Percentiles rank a stretch among this genome's conserved stretches.
phyloP scores from a whole-genome alignment of 1,140 invertebrate genomes.

The Ostrea denselamellosa region DNA sequence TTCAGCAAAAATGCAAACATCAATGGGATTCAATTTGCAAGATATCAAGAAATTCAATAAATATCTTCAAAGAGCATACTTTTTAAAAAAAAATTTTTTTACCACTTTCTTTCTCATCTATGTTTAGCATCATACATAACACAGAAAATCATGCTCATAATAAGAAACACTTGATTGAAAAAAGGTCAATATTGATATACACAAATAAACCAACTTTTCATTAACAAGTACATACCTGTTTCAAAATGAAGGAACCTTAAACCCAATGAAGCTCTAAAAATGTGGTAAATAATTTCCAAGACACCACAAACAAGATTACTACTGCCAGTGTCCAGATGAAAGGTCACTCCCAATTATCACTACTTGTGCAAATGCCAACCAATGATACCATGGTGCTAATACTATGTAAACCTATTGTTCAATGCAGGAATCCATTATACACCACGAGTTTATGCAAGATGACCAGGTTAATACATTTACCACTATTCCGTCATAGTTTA shows the following conservation, averaged over 20 bases:
- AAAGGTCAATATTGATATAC: background rate
- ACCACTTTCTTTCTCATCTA: background rate
- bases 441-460: background rate
- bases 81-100: background rate
- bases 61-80: background rate
- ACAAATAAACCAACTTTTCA: background rate
- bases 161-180: background rate
- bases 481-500: background rate
- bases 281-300: background rate
- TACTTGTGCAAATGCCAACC: constrained; percentile 1
- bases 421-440: background rate
- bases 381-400: background rate
- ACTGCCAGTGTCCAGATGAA: background rate
- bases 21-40: background rate
- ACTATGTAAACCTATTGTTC: background rate
- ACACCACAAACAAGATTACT: background rate
- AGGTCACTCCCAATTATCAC: constrained; percentile 17
- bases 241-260: background rate
- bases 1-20: background rate
- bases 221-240: background rate
- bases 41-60: constrained; percentile 20
- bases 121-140: background rate
- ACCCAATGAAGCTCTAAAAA: background rate
- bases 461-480: background rate
- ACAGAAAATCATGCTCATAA: background rate